Percentiles rank a stretch among this genome's conserved stretches.
Evolutionary conservation across 2,888 invertebrate genomes (phyloP).

Genomic region (Apamea epomidion): DNA sequence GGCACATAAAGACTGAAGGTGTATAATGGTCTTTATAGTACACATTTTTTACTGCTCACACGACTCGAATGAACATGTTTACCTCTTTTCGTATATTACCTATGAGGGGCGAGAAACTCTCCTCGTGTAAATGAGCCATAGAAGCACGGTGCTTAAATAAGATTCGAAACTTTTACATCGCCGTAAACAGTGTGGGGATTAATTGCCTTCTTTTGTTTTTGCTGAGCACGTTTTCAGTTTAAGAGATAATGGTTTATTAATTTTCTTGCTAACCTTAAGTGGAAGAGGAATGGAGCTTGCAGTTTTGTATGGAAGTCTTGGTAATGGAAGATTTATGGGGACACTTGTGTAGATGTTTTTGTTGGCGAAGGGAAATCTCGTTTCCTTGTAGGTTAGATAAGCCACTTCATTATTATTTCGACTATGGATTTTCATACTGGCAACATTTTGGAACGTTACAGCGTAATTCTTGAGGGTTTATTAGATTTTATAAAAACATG

Average conservation of each 20-base stretch:
- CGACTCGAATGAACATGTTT: no score
- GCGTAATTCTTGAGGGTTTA: neutral
- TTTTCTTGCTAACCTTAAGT: slow-evolving; percentile 43
- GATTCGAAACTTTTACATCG: slow-evolving; percentile 64
- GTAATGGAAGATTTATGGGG: slow-evolving; percentile 27
- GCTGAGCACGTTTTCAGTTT: slow-evolving; percentile 52
- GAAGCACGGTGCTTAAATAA: slow-evolving; percentile 56
- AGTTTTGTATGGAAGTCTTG: slow-evolving; percentile 26
- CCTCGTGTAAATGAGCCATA: slow-evolving; percentile 15
- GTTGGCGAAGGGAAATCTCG: neutral
- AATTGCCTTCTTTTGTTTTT: slow-evolving; percentile 62
- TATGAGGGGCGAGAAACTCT: neutral
- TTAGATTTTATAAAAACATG: neutral
- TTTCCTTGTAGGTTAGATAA: neutral
- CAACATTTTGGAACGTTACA: neutral
- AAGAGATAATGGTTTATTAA: slow-evolving; percentile 59
- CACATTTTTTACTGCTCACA: neutral
- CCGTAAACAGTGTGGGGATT: slow-evolving; percentile 64
- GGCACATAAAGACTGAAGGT: neutral
- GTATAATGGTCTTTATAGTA: neutral
- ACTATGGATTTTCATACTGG: neutral
- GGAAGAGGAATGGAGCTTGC: slow-evolving; percentile 1
- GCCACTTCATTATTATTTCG: neutral
- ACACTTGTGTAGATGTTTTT: neutral
- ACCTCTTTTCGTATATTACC: neutral